Evolutionary conservation across 2,888 invertebrate species (phyloP).

Genomic region (Caradrina clavipalpis): DNA sequence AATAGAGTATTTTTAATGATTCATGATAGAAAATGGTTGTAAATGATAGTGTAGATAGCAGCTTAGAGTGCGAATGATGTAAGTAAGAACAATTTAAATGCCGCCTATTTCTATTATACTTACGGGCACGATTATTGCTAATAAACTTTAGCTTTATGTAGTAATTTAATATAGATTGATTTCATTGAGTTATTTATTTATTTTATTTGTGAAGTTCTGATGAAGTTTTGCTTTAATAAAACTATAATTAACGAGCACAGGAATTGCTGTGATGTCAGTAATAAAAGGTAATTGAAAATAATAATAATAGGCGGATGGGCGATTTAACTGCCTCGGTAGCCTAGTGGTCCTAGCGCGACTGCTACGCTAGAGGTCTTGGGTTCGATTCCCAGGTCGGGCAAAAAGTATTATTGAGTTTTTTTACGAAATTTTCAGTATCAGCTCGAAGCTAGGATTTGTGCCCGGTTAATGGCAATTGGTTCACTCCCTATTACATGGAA

Average conservation of each 20-base stretch:
- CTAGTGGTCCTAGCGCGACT: no score
- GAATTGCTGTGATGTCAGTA: neutral
- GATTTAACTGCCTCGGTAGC: no score
- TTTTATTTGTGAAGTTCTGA: neutral
- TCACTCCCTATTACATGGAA: no score
- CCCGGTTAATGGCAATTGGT: no score
- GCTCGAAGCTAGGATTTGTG: no score
- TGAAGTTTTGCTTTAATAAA: neutral
- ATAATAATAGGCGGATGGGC: neutral
- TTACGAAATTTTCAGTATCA: no score
- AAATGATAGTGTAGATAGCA: slow-evolving; percentile 60
- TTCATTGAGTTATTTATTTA: slow-evolving; percentile 11
- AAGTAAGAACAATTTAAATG: slow-evolving; percentile 47
- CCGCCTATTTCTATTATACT: slow-evolving; percentile 37
- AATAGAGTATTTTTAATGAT: slow-evolving; percentile 66
- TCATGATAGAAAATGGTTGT: slow-evolving; percentile 57
- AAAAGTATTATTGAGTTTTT: no score
- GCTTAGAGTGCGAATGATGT: slow-evolving; percentile 50
- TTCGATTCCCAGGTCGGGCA: no score
- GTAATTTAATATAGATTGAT: slow-evolving; percentile 16
- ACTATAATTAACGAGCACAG: neutral
- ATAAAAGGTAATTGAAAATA: no score
- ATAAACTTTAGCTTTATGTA: slow-evolving; percentile 29
- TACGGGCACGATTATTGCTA: slow-evolving; percentile 47
- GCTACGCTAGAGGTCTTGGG: no score